Percentiles rank a stretch among this genome's conserved stretches.
Conservation (phyloP, 2,113 vertebrate genomes). For the Chelonoidis abingdonii region DNA sequence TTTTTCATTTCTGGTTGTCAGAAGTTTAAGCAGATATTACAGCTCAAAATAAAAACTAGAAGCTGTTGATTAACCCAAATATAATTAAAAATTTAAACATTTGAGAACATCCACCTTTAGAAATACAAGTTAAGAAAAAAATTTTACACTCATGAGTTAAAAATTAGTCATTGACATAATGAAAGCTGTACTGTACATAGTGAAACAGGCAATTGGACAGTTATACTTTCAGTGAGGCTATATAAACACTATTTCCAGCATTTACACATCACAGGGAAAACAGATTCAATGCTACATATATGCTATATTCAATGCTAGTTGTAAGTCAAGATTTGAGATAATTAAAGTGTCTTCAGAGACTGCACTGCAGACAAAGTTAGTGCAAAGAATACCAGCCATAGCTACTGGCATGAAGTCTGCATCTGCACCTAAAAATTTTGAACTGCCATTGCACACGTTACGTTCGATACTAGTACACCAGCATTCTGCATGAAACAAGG, state of each 20-base stretch:
- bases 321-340: background rate
- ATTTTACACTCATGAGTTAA: background rate
- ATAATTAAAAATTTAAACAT: background rate
- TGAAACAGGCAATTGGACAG: background rate
- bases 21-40: background rate
- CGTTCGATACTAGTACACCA: rapidly evolving
- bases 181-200: background rate
- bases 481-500: rapidly evolving
- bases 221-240: background rate
- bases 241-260: background rate
- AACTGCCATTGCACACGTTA: rapidly evolving
- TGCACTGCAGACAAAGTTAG: rapidly evolving
- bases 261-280: background rate
- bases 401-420: background rate
- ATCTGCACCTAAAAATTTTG: background rate
- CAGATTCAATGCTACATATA: background rate
- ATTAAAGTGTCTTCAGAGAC: background rate
- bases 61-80: background rate
- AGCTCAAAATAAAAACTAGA: background rate
- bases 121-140: background rate
- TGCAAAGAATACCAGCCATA: background rate
- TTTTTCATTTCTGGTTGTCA: background rate
- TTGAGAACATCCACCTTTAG: background rate
- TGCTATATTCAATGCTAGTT: background rate
- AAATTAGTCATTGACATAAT: background rate